Evolutionary conservation across 2,797 vertebrate genomes (phyloP), one percentile per base, ranked within the genome.

Genomic region (Synanceia verrucosa): DNA sequence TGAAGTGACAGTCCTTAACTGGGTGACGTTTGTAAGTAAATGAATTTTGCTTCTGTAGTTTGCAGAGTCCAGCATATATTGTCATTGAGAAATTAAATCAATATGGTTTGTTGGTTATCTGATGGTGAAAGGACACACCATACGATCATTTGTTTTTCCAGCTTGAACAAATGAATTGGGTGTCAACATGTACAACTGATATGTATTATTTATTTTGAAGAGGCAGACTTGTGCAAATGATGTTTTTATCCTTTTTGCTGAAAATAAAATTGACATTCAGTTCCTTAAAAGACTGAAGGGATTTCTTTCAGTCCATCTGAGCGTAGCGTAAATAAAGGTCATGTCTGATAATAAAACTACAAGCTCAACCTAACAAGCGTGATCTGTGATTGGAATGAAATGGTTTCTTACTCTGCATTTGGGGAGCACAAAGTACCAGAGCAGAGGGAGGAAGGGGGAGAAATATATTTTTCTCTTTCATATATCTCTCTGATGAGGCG

Each of bases 221-320:
- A 88, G 72, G 81, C 88, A 88, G 78, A 92, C 83, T 78, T 91
- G 90, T 92, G 87, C 83, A 90, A 87, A 91, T 81, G 78, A 92
- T 93, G 90, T 94, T 93, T 92, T 89, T 91, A 92, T 92, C 86
- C 67, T 84, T 92, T 64, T 94, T 93, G 83, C 90, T 90, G 89
- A 91, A 87, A 94, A 92, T 93, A 93, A 94, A 94, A 90, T 81
- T 85, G 85, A 89, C 86, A 90, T 93, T 91, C 68, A 74, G 90
- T 91, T 94, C 77, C 83, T 89, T 88, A 84, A 87, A 83, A 81
- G 48, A 74, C 73, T 66, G 31, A 50, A 29, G 47, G 28, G 51
- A 47, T 81, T 82, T 79, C 10, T 78, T 88, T 76, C 37, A 41
- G 39, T 41, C 39, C 19, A 36, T 78, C 50, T 31, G 31, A 79